Base-by-base conservation (phyloP, 2,888 invertebrate genomes). In the Pycnomerus fuliginosus region DNA sequence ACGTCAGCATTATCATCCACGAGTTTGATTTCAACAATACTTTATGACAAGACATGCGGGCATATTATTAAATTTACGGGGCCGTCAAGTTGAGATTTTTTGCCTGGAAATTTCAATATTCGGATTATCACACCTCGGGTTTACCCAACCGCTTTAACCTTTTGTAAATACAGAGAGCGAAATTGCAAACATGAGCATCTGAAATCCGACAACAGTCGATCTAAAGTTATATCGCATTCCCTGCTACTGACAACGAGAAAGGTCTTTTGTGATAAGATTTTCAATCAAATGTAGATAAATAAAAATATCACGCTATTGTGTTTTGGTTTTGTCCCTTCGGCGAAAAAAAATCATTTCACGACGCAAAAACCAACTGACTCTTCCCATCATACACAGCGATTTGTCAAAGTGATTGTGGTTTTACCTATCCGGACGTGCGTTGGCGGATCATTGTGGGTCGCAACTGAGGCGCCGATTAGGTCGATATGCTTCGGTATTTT, bases 171-270 rank as follows among this genome's bases (percentile, higher is more conserved):
- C 31, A 31, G 31, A 17, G 23, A 23, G 15, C 29, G 22, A 34
- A 30, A 45, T 36, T 35, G 40, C 35, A 46, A 46, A 46, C 41
- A 32, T 41, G 46, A 46, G 34, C 46, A 46, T 37, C 41, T 36
- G 32, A 41, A 46, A 41, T 23, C 28, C 23, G 40, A 31, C 40
- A 41, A 17, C 22, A 31, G 39, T 39, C 34, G 39, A 44, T 35
- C 34, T 15, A 22, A 34, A 44, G 34, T 33, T 42, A 35, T 42
- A 35, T 42, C 34, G 23, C 23, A 34, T 42, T 42, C 29, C 27
- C 29, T 34, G 35, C 35, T 24, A 28, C 41, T 34, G 36, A 30
- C 35, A 36, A 43, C 24, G 16, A 29, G 11, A 33, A 39, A 39
- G 31, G 30, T 32, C 16, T 20, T 36, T 36, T 42, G 29, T 28